Base-by-base conservation (phyloP, 2,797 vertebrate genomes). In the Sebastes steindachneri region DNA sequence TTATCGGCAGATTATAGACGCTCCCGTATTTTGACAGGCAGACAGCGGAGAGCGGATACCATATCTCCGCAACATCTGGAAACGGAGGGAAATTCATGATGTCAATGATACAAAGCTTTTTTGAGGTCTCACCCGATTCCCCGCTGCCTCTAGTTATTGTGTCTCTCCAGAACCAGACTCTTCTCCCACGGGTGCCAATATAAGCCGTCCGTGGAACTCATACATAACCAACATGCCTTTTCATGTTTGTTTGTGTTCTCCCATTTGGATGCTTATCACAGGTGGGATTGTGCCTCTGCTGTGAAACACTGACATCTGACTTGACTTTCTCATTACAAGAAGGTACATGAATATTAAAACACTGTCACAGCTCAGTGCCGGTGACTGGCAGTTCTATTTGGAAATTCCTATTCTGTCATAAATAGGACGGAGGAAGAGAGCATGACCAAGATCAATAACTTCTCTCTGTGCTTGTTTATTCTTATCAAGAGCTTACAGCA, bases 291-390 rank as follows among this genome's bases (percentile, higher is more conserved):
- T 58, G 66, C 65, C 76, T 85, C 63, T 14, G 68, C 84, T 70
- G 83, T 80, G 79, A 87, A 89, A 81, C 73, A 51, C 63, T 88
- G 89, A 90, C 89, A 90, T 88, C 87, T 89, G 85, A 86, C 89
- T 83, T 35, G 69, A 87, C 77, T 77, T 37, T 69, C 72, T 89
- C 85, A 87, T 92, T 89, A 89, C 86, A 84, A 72, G 60, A 63
- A 78, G 62, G 37, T 35, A 31, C 75, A 82, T 88, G 86, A 91
- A 91, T 93, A 92, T 91, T 90, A 86, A 89, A 90, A 72, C 64
- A 21, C 28, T 2, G 75, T 73, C 86, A 79, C 76, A 41, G 77
- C 84, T 87, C 82, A 17, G 75, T 7, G 68, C 62, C 9, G 19
- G 33, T 86, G 90, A 91, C 73, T 82, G 86, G 82, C 89, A 86